Evolutionary conservation across 2,888 invertebrate genomes (phyloP).

Genomic region (Cordylochernes scorpioides): DNA sequence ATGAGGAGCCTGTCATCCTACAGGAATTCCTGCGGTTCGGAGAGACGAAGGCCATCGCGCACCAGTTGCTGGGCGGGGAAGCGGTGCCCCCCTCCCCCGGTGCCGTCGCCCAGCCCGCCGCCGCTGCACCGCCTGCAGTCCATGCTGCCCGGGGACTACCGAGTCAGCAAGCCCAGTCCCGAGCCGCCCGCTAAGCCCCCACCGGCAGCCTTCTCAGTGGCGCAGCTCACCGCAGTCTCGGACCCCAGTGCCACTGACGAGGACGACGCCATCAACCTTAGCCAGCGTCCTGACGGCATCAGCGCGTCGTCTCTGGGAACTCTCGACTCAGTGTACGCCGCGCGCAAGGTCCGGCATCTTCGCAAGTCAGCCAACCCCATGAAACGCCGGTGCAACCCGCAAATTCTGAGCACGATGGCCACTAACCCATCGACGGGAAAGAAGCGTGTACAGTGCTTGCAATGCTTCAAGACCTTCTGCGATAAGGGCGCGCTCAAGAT

Average conservation of each 20-base stretch:
- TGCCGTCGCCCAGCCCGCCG: slow-evolving; percentile 24
- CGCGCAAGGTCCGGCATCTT: slow-evolving; percentile 20
- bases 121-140: slow-evolving; percentile 68
- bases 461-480: slow-evolving; percentile 94
- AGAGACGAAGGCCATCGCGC: slow-evolving; percentile 56
- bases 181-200: slow-evolving; percentile 13
- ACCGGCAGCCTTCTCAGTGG: slow-evolving; percentile 21
- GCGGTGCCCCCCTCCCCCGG: slow-evolving; percentile 8
- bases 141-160: slow-evolving; percentile 83
- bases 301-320: slow-evolving; percentile 4
- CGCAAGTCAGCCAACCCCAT: slow-evolving; percentile 23
- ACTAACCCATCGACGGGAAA: slow-evolving; percentile 80
- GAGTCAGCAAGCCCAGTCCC: slow-evolving; percentile 20
- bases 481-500: slow-evolving; percentile 98
- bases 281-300: slow-evolving; percentile 24
- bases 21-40: slow-evolving; percentile 72
- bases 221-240: slow-evolving; percentile 17
- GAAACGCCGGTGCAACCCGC: slow-evolving; percentile 25
- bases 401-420: slow-evolving; percentile 44
- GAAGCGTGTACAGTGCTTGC: slow-evolving; percentile 88
- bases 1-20: slow-evolving; percentile 67
- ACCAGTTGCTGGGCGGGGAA: slow-evolving; percentile 33
- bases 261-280: slow-evolving; percentile 35
- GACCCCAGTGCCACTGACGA: slow-evolving; percentile 24
- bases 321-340: slow-evolving; percentile 8